Base-by-base conservation (phyloP, 2,888 invertebrate genomes). In the Thymelicus lineola region DNA sequence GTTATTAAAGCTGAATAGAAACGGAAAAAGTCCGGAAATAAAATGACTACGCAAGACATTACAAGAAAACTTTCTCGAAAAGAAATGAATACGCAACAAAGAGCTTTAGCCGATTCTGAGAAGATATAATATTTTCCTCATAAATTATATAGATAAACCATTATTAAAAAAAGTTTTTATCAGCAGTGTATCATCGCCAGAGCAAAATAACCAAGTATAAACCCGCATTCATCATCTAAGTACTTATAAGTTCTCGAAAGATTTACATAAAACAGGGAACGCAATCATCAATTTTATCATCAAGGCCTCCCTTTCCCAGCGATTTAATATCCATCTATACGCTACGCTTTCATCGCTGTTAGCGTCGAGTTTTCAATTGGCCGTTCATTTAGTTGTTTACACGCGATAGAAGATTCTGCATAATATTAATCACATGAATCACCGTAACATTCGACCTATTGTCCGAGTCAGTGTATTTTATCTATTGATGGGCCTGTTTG, bases 401-500 rank as follows among this genome's bases (percentile, higher is more conserved):
- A 70, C 60, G 70, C 70, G 65, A 70, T 65, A 55, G 64, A 50
- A 65, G 60, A 70, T 70, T 70, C 46, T 65, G 65, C 65, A 65
- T 65, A 65, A 65, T 65, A 65, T 70, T 65, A 70, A 70, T 64
- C 69, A 69, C 64, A 69, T 69, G 69, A 69, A 69, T 69, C 69
- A 69, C 65, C 64, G 60, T 70, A 70, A 64, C 70, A 70, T 70
- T 70, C 64, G 64, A 70, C 70, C 70, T 70, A 69, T 69, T 69
- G 64, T 64, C 70, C 63, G 70, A 64, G 70, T 55, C 50, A 64
- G 70, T 70, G 70, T 70, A 64, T 70, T 70, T 70, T 70, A 70
- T 64, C 71, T 71, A 68, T 72, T 66, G 71, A 80, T 77, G 77
- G 74, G 71, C 77, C 76, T 71, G 77, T 74, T 75, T 85, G 86